phyloP scores from a whole-genome alignment of 2,113 vertebrate genomes.

The Entomyzon cyanotis region DNA sequence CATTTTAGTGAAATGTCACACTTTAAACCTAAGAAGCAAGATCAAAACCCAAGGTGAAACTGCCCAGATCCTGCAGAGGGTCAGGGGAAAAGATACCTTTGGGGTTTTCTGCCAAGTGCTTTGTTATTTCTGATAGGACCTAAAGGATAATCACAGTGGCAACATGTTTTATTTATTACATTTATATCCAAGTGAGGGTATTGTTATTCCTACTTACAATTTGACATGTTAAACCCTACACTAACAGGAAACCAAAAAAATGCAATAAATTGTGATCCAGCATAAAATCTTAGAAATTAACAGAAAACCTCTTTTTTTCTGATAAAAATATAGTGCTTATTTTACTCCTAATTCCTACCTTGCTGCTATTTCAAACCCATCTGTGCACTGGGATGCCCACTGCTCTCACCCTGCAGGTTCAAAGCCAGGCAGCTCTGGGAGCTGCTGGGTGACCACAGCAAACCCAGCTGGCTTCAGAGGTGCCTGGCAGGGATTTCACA shows the following conservation, averaged over 20 bases:
- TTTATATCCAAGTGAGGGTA: background rate
- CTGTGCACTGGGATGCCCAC: background rate
- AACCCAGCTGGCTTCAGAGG: accelerated
- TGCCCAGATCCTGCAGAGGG: background rate
- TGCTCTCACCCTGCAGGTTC: background rate
- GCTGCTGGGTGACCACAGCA: accelerated
- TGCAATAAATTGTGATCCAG: background rate
- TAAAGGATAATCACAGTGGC: background rate
- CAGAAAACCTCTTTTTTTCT: background rate
- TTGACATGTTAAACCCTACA: background rate
- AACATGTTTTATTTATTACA: background rate
- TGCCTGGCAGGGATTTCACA: background rate
- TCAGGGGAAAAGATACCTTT: accelerated
- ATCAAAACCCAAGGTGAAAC: constrained; percentile 17
- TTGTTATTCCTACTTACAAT: background rate
- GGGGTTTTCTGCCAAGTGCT: background rate
- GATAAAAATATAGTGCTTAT: accelerated
- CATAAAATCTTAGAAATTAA: background rate
- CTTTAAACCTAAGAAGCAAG: constrained; percentile 58
- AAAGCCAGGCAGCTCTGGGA: background rate
- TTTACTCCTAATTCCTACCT: background rate
- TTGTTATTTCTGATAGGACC: background rate
- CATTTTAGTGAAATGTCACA: constrained; percentile 66
- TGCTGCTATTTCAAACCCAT: background rate
- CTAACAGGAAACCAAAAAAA: background rate